Evolutionary conservation across 2,797 vertebrate genomes (phyloP), one percentile per base, ranked within the genome.

Genomic region (Diglossa cyanea): DNA sequence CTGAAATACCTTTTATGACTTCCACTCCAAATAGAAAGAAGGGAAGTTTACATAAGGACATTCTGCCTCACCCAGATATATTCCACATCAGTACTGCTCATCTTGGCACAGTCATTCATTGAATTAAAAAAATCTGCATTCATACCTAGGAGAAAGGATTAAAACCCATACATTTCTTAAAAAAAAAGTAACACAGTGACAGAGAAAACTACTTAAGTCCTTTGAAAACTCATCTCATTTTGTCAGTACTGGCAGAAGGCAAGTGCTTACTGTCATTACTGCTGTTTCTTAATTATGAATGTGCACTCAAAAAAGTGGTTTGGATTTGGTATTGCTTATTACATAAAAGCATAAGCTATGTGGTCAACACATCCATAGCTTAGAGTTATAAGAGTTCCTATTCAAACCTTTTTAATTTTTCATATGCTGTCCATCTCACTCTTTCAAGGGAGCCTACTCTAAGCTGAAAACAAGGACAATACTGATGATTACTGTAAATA

Each of bases 331-430:
- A 76, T 7, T 45, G 25, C 30, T 25, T 35, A 33, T 17, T 47
- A 30, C 1, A 47, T 30, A 31, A 47, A 39, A 68, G 24, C 48
- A 53, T 24, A 33, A 68, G 13, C 40, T 35, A 40, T 0, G 0
- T 7, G 30, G 40, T 47, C 47, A 61, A 40, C 20, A 40, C 17
- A 25, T 33, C 17, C 30, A 2, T 25, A 76, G 51, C 19, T 25
- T 13, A 6, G 14, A 37, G 16, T 24, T 28, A 0, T 1, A 68
- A 47, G 25, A 86, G 48, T 25, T 54, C 48, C 40, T 61, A 40
- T 10, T 54, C 6, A 20, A 70, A 68, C 7, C 25, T 25, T 33
- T 12, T 12, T 8, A 31, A 17, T 35, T 77, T 54, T 40, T 47
- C 24, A 14, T 33, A 54, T 25, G 31, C 17, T 40, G 30, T 33